Base-by-base conservation (phyloP, 1,140 invertebrate genomes). In the Diabrotica undecimpunctata region DNA sequence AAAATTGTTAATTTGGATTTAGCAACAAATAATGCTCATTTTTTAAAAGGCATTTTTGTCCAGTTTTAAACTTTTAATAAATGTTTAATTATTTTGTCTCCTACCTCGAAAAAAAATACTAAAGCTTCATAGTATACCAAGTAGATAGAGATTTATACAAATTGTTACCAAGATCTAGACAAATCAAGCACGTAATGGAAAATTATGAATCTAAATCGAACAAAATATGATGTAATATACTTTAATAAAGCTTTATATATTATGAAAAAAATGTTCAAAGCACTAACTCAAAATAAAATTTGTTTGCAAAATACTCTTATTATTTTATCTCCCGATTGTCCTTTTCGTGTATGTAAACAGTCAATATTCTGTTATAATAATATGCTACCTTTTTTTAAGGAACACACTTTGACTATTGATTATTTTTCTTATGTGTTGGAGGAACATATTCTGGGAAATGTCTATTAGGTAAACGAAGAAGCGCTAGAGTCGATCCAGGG, bases 271-370 rank as follows among this genome's bases (percentile, higher is more conserved):
- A 61, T 68, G 68, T 70, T 74, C 63, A 70, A 72, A 75, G 74
- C 74, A 75, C 74, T 75, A 75, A 75, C 74, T 75, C 72, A 73
- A 67, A 70, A 74, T 70, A 75, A 69, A 74, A 46, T 8, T 66
- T 75, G 74, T 75, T 75, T 75, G 74, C 74, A 75, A 72, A 71
- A 68, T 54, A 57, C 25, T 25, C 25, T 25, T 25, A 25, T 25
- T 25, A 25, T 25, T 25, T 25, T 25, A 25, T 25, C 25, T 25
- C 4, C 25, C 25, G 1, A 25, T 25, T 25, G 25, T 25, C 25
- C 25, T 25, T 25, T 25, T 25, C 25, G 25, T 25, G 25, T 25
- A 25, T 25, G 25, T 25, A 4, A 25, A 25, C 25, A 25, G 25
- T 4, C n/a, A n/a, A n/a, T 25, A 25, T 25, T 25, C 25, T 25